Conservation (phyloP, 2,797 vertebrate species). For the Sebastes taczanowskii region DNA sequence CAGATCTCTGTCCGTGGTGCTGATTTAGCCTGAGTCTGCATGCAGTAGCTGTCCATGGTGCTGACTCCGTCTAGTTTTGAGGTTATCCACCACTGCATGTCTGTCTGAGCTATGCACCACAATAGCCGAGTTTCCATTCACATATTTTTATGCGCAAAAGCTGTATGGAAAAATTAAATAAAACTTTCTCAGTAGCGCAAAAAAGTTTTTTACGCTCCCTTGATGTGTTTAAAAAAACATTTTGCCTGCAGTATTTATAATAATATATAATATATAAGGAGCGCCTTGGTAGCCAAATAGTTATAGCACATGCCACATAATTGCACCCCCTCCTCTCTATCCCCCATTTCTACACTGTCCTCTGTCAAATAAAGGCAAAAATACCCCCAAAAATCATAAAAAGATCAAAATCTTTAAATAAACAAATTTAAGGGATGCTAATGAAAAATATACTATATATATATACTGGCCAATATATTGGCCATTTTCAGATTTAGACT, state of each 20-base stretch:
- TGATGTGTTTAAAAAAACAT: not conserved
- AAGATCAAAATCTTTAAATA: not conserved
- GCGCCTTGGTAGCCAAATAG: too few relatives aligned
- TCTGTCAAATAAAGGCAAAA: too few relatives aligned
- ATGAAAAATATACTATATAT: not conserved
- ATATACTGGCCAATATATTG: not conserved
- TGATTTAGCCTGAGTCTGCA: not conserved
- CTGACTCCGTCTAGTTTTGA: not conserved
- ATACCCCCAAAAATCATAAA: too few relatives aligned
- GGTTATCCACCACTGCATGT: not conserved
- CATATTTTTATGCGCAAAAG: too few relatives aligned
- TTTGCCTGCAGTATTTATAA: not conserved
- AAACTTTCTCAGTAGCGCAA: too few relatives aligned
- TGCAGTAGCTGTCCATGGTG: constrained; percentile 5
- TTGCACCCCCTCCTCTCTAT: too few relatives aligned
- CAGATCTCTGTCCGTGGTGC: not conserved
- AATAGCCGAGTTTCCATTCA: not conserved
- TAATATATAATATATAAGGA: too few relatives aligned
- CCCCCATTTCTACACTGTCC: too few relatives aligned
- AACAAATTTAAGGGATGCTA: not conserved
- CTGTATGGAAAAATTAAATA: too few relatives aligned
- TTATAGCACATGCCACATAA: too few relatives aligned
- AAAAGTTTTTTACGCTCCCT: too few relatives aligned
- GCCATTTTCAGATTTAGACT: not conserved
- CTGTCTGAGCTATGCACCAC: not conserved